Percentiles rank a stretch among this genome's conserved stretches.
Evolutionary conservation across 2,797 vertebrate species (phyloP).

Genomic region (Trematomus bernacchii): DNA sequence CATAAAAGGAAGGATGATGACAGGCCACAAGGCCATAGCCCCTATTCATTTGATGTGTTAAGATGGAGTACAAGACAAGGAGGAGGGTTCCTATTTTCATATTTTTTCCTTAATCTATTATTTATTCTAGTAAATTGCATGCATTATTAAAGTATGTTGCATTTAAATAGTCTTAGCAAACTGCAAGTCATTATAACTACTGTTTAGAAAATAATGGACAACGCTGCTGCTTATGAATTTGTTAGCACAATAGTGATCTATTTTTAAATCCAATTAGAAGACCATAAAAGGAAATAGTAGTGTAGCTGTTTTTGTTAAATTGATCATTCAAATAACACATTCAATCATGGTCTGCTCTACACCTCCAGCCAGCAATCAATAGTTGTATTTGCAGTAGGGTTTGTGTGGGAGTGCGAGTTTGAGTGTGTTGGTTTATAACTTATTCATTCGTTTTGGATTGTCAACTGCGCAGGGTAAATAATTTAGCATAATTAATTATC

Average conservation of each 20-base stretch:
- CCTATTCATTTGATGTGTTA: slow-evolving; percentile 1
- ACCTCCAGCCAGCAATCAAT: slow-evolving; percentile 23
- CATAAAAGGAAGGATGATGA: slow-evolving; percentile 2
- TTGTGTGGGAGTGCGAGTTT: not conserved
- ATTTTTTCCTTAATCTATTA: not conserved
- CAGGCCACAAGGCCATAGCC: not conserved
- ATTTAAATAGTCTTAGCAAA: not conserved
- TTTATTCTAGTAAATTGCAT: not conserved
- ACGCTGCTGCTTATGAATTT: slow-evolving; percentile 2
- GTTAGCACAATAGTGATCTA: not conserved
- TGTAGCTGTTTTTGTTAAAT: slow-evolving; percentile 40
- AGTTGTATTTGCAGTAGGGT: slow-evolving; percentile 8
- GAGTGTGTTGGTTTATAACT: not conserved
- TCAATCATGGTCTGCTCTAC: slow-evolving; percentile 19
- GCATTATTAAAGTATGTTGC: not conserved
- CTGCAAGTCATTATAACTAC: not conserved
- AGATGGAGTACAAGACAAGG: not conserved
- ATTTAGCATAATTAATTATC: too few relatives aligned
- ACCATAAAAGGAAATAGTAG: not conserved
- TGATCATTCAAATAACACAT: slow-evolving; percentile 24
- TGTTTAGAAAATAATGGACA: not conserved
- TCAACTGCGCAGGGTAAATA: fast-evolving
- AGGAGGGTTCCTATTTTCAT: not conserved
- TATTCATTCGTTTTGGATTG: not conserved
- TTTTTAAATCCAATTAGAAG: slow-evolving; percentile 2